A percentile compares a stretch with the other conserved stretches of the same genome.
Evolutionary conservation across 2,888 invertebrate species (phyloP).

Genomic region (Seira sanloemensis): DNA sequence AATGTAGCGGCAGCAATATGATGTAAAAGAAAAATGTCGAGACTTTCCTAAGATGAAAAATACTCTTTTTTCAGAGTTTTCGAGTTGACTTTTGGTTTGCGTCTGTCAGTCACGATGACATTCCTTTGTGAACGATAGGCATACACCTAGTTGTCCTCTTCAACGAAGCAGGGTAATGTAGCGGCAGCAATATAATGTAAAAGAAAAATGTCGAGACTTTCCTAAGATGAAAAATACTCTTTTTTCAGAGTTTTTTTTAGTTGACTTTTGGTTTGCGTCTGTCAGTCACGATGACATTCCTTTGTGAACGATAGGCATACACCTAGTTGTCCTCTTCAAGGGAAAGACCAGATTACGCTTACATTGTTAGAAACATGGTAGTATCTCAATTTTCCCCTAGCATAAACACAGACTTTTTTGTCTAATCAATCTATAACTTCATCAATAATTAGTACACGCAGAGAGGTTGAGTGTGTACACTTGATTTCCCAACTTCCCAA

Average conservation of each 20-base stretch:
- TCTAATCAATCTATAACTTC: slow-evolving; percentile 50
- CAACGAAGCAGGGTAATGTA: too few species aligned
- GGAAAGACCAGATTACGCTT: slow-evolving; percentile 29
- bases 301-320: slow-evolving; percentile 23
- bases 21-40: too few species aligned
- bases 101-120: slow-evolving; percentile 55
- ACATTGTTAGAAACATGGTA: slow-evolving; percentile 10
- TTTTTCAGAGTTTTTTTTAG: too few species aligned
- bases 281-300: slow-evolving; percentile 57
- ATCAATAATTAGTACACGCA: slow-evolving; percentile 47
- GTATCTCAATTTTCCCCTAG: too few species aligned
- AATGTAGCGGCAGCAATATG: too few species aligned
- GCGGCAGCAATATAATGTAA: too few species aligned
- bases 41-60: too few species aligned
- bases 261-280: slow-evolving; percentile 40
- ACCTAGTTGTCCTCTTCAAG: neutral
- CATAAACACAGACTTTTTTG: neutral
- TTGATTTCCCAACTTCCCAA: slow-evolving; percentile 29
- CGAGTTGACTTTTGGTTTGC: slow-evolving; percentile 41
- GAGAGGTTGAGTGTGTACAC: slow-evolving; percentile 17
- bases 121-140: slow-evolving; percentile 40
- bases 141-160: neutral
- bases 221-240: too few species aligned
- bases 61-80: too few species aligned
- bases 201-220: too few species aligned